Evolutionary conservation across 2,113 vertebrate genomes (phyloP), one percentile per base, ranked within the genome.

Genomic region (Excalfactoria chinensis): DNA sequence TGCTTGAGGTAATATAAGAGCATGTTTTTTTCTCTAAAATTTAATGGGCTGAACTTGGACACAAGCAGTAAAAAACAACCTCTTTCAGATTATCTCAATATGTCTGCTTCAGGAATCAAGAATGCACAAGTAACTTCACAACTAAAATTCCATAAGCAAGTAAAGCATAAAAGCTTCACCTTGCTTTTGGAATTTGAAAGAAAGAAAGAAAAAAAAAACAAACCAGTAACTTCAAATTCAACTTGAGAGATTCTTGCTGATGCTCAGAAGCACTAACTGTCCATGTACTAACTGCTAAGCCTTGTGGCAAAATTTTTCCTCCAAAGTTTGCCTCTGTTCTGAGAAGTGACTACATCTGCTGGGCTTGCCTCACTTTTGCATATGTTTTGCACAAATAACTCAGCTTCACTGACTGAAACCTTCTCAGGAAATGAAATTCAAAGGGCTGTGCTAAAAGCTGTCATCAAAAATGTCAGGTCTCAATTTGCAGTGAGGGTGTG

Each of bases 351-450:
- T 89, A 46, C 67, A 71, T 92, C 71, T 93, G 82, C 72, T 73
- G 43, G 64, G 26, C 32, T 93, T 67, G 51, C 63, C 23, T 94
- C 34, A 72, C 76, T 93, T 92, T 92, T 96, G 95, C 81, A 87
- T 83, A 49, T 82, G 79, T 96, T 93, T 95, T 96, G 56, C 60
- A 89, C 5, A 17, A 95, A 85, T 56, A 90, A 73, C 68, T 76
- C 21, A 1, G 49, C 34, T 82, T 76, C 40, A 58, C 43, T 89
- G 78, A 30, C 84, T 87, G 68, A 91, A 85, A 56, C 35, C 51
- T 96, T 90, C 82, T 86, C 81, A 92, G 94, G 89, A 96, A 96
- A 95, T 92, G 64, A 95, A 94, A 90, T 90, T 95, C 86, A 93
- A 92, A 92, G 71, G 71, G 23, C 37, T 87, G 32, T 80, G 71